Conservation (phyloP, 2,113 vertebrate genomes). For the Tinamus guttatus region DNA sequence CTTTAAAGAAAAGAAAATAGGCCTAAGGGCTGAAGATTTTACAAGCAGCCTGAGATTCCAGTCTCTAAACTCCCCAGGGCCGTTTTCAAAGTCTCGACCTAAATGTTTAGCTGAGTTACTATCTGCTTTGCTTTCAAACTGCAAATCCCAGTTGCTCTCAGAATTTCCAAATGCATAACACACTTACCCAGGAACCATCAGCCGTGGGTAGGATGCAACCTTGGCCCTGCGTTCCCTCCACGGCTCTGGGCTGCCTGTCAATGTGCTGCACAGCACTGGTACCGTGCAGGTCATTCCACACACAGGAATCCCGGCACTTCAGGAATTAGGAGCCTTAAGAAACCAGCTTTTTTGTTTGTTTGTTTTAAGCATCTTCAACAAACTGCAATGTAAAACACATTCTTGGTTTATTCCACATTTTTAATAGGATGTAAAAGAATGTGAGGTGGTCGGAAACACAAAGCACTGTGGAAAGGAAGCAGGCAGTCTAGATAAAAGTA, state of each 20-base stretch:
- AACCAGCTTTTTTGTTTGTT: not conserved
- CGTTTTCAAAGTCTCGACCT: not conserved
- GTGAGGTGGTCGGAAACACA: slow-evolving; percentile 35
- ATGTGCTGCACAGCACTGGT: not conserved
- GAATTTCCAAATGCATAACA: not conserved
- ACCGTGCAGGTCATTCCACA: not conserved
- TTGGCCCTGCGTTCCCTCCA: slow-evolving; percentile 31
- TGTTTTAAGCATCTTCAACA: not conserved
- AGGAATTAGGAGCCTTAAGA: not conserved
- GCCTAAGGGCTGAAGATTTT: not conserved
- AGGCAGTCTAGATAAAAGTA: slow-evolving; percentile 73
- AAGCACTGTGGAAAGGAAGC: slow-evolving; percentile 26
- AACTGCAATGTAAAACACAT: not conserved
- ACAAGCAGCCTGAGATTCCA: not conserved
- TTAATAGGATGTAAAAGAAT: slow-evolving; percentile 41
- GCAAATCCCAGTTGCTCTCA: slow-evolving; percentile 40
- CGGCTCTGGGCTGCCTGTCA: not conserved
- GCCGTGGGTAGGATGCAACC: slow-evolving; percentile 7
- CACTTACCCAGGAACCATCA: slow-evolving; percentile 34
- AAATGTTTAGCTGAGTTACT: not conserved
- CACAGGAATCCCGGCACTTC: not conserved
- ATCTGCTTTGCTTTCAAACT: slow-evolving; percentile 25
- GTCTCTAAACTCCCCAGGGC: not conserved
- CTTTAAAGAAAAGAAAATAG: not conserved
- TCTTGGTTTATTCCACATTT: not conserved